Evolutionary conservation across 2,797 vertebrate species (phyloP).

Genomic region (Peromyscus attwateri): DNA sequence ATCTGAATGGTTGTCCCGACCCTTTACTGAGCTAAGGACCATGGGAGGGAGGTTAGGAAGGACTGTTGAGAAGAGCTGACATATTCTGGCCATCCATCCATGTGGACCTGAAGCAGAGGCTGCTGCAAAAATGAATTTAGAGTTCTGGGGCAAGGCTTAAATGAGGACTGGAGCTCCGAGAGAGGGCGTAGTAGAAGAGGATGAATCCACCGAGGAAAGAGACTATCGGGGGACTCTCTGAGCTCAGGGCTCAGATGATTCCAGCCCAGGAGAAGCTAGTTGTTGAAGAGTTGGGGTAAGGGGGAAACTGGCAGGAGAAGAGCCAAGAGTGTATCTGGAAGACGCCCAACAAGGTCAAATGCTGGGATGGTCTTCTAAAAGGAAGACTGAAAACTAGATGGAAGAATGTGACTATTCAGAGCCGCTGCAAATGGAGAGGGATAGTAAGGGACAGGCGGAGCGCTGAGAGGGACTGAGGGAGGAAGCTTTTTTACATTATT

Average conservation of each 20-base stretch:
- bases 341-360: background rate
- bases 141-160: slow-evolving; percentile 23
- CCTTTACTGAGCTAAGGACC: background rate
- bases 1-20: background rate
- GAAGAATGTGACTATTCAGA: background rate
- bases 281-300: background rate
- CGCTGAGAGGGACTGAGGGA: background rate
- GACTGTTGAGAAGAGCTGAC: background rate
- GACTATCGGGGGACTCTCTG: background rate
- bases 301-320: slow-evolving; percentile 3
- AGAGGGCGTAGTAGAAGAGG: background rate
- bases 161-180: background rate
- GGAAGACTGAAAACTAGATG: background rate
- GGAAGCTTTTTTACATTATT: background rate
- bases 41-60: background rate
- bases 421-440: background rate
- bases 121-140: background rate
- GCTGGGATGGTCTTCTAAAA: background rate
- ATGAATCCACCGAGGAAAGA: background rate
- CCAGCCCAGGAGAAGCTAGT: background rate
- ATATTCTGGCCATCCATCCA: background rate
- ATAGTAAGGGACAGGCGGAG: background rate
- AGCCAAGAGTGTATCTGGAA: background rate
- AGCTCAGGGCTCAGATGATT: background rate
- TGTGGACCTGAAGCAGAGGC: background rate